Evolutionary conservation across 2,888 invertebrate species (phyloP).

Genomic region (Glaucopsyche alexis): DNA sequence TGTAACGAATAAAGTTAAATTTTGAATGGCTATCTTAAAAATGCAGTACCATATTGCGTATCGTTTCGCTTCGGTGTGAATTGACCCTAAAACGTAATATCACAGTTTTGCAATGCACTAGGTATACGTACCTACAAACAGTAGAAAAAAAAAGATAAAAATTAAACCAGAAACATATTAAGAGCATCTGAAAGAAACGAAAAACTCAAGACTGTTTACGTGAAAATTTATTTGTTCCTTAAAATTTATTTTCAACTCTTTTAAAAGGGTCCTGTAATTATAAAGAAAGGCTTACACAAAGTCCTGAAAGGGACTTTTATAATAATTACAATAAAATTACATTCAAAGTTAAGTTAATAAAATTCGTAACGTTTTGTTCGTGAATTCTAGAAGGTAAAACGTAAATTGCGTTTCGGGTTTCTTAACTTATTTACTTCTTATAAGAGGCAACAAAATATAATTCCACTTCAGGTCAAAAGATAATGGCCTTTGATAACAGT

Average conservation of each 20-base stretch:
- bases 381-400: conserved; percentile 65
- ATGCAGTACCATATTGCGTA: no score
- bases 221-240: conserved; percentile 1
- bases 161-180: neutral
- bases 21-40: no score
- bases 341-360: conserved; percentile 38
- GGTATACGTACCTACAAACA: no score
- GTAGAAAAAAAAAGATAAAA: neutral
- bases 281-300: conserved; percentile 11
- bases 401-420: conserved; percentile 71
- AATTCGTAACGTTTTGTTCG: conserved; percentile 47
- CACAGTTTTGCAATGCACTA: no score
- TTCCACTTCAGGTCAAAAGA: conserved; percentile 77
- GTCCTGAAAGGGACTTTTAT: conserved; percentile 10
- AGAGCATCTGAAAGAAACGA: neutral
- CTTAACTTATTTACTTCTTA: conserved; percentile 75
- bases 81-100: no score
- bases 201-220: neutral
- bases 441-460: conserved; percentile 76
- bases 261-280: neutral
- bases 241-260: neutral
- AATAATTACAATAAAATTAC: conserved; percentile 19
- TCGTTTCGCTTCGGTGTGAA: no score
- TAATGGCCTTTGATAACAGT: conserved; percentile 78
- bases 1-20: no score